Conservation (phyloP, 2,797 vertebrate species). For the Bovichtus diacanthus region DNA sequence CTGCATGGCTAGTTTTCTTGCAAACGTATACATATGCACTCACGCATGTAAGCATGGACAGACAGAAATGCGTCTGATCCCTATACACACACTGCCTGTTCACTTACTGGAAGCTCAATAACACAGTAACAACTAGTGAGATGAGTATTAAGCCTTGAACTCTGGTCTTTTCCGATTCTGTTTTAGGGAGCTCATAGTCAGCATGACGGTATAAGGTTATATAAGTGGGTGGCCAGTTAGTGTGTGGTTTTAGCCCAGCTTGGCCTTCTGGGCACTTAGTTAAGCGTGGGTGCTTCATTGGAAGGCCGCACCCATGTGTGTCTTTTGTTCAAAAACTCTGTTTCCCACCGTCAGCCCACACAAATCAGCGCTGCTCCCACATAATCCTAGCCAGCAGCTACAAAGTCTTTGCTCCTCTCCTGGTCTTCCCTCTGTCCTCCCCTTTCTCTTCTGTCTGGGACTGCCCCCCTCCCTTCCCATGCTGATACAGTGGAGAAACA, state of each 20-base stretch:
- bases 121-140: background rate
- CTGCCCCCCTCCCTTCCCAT: conserved; percentile 6
- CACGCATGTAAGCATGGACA: background rate
- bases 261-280: conserved; percentile 20
- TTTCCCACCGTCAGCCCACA: conserved; percentile 43
- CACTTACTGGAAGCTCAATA: background rate
- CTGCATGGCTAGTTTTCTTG: background rate
- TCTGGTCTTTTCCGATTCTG: background rate
- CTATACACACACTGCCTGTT: background rate
- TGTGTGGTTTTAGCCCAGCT: conserved; percentile 39
- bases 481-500: conserved; percentile 43
- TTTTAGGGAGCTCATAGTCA: background rate
- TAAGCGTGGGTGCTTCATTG: conserved; percentile 52
- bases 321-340: conserved; percentile 55
- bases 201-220: background rate
- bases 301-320: conserved; percentile 57
- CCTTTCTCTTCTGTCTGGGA: conserved; percentile 26
- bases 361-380: conserved; percentile 41
- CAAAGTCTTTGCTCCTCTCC: conserved; percentile 30
- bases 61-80: background rate
- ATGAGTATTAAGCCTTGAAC: background rate
- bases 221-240: conserved; percentile 25
- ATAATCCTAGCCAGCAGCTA: conserved; percentile 52
- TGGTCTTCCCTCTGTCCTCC: conserved; percentile 10
- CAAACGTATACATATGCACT: background rate